Evolutionary conservation across 2,113 vertebrate species (phyloP).

Genomic region (Myrmecophaga tridactyla): DNA sequence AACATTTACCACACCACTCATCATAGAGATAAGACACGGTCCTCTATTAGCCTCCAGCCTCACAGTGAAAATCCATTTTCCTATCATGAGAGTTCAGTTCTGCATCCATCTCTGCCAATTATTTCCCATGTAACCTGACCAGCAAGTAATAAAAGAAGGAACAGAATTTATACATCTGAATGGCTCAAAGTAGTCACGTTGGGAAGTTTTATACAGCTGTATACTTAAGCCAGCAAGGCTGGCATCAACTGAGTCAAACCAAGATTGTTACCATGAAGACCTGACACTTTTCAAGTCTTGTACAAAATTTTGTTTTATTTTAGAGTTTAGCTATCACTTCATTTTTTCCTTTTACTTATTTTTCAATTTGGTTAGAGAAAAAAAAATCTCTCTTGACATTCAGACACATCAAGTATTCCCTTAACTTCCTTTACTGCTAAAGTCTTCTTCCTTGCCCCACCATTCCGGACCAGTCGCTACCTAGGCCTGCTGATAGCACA

Average conservation of each 20-base stretch:
- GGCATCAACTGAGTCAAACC: neutral
- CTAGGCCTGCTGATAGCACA: too few relatives aligned
- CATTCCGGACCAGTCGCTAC: too few relatives aligned
- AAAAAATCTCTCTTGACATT: too few relatives aligned
- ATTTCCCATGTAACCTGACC: neutral
- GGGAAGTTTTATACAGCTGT: neutral
- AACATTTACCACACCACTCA: fast-evolving
- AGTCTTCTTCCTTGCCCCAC: too few relatives aligned
- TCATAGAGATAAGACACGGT: fast-evolving
- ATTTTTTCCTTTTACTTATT: too few relatives aligned
- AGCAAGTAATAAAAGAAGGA: neutral
- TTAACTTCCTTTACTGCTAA: too few relatives aligned
- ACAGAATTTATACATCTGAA: neutral
- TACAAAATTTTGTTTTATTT: too few relatives aligned
- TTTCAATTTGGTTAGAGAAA: too few relatives aligned
- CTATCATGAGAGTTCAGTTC: neutral
- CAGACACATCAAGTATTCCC: too few relatives aligned
- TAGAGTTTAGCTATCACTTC: too few relatives aligned
- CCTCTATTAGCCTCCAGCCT: neutral
- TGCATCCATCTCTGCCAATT: neutral
- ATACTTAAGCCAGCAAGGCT: neutral
- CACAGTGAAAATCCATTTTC: neutral
- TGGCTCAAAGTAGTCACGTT: neutral
- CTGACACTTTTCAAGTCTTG: too few relatives aligned
- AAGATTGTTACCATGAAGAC: fast-evolving